phyloP scores from a whole-genome alignment of 2,113 vertebrate genomes.

The Pipra filicauda region DNA sequence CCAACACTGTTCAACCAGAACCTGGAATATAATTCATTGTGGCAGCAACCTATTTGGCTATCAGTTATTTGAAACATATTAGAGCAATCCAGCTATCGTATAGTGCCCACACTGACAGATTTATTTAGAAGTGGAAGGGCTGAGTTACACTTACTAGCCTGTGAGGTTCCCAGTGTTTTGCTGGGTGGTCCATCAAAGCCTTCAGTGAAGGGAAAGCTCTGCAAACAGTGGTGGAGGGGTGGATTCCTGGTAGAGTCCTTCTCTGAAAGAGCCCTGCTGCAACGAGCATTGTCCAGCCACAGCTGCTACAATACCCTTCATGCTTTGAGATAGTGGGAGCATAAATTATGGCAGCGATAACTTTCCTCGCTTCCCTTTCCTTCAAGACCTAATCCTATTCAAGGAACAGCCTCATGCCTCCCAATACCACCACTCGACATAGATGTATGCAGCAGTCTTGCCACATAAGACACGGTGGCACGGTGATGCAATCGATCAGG shows the following conservation, averaged over 20 bases:
- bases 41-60: neutral
- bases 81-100: rapidly evolving
- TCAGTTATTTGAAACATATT: neutral
- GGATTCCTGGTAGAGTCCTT: neutral
- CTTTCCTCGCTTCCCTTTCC: neutral
- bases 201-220: neutral
- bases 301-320: neutral
- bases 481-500: neutral
- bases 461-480: neutral
- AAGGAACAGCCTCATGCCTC: neutral
- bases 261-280: neutral
- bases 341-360: neutral
- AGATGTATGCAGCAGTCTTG: neutral
- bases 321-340: neutral
- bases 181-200: neutral
- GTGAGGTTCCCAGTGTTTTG: neutral
- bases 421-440: neutral
- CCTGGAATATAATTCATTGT: neutral
- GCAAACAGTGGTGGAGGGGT: neutral
- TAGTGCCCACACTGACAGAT: too few relatives aligned
- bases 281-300: neutral
- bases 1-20: neutral
- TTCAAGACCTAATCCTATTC: neutral
- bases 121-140: neutral
- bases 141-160: neutral